phyloP scores from a whole-genome alignment of 2,888 invertebrate genomes.

The Hydraecia micacea region DNA sequence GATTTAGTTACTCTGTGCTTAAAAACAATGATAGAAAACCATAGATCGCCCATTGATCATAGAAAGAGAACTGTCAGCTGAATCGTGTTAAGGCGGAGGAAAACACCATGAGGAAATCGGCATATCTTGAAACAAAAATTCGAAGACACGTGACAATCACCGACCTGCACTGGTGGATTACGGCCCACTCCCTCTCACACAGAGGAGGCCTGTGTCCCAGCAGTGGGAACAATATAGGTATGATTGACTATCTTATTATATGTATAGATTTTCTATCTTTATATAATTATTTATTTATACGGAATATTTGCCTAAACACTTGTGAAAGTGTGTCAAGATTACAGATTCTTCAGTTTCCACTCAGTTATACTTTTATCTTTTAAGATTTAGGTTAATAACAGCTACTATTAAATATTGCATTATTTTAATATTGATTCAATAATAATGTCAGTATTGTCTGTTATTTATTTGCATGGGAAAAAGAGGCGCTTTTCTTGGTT shows the following conservation, averaged over 20 bases:
- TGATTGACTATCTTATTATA: not conserved
- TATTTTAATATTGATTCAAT: not conserved
- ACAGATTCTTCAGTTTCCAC: slow-evolving; percentile 24
- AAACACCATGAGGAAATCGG: too few relatives aligned
- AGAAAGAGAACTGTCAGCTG: too few relatives aligned
- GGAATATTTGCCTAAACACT: slow-evolving; percentile 33
- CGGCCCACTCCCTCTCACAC: not conserved
- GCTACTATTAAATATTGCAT: not conserved
- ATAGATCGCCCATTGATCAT: too few relatives aligned
- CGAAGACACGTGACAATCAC: too few relatives aligned
- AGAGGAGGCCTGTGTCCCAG: not conserved
- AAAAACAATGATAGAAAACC: too few relatives aligned
- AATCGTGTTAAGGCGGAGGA: too few relatives aligned
- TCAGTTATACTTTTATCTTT: slow-evolving; percentile 10
- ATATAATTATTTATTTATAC: not conserved
- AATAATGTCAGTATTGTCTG: slow-evolving; percentile 4
- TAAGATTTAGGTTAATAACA: slow-evolving; percentile 30
- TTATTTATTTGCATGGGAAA: not conserved
- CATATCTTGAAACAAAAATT: too few relatives aligned
- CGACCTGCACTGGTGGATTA: too few relatives aligned
- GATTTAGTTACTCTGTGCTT: too few relatives aligned
- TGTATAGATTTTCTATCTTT: slow-evolving; percentile 4
- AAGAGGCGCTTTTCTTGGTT: too few relatives aligned
- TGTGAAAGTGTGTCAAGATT: slow-evolving; percentile 37
- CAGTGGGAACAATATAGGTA: not conserved